phyloP scores from a whole-genome alignment of 2,113 vertebrate species.

The Mobula birostris region DNA sequence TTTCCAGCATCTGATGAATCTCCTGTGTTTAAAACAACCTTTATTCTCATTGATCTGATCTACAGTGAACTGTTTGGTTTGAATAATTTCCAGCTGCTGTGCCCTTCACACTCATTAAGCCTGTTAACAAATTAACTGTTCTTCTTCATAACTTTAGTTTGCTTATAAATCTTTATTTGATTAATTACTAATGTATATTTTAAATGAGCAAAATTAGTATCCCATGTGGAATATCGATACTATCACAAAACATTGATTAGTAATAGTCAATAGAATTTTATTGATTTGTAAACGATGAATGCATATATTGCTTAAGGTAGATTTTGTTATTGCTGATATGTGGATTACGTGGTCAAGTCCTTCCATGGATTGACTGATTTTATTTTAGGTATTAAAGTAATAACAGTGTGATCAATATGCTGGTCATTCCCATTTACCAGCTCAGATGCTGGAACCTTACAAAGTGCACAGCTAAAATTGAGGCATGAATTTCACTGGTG shows the following conservation, averaged over 20 bases:
- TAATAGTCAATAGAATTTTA: not conserved
- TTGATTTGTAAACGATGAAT: not conserved
- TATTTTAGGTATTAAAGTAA: too few relatives aligned
- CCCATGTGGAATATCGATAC: not conserved
- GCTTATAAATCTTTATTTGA: not conserved
- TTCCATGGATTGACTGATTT: too few relatives aligned
- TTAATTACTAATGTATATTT: not conserved
- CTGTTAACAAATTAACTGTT: not conserved
- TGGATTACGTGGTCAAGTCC: not conserved
- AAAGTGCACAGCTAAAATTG: too few relatives aligned
- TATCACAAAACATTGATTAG: not conserved
- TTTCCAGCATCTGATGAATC: too few relatives aligned
- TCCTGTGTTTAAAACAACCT: not conserved
- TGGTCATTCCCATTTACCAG: too few relatives aligned
- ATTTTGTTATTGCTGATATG: not conserved
- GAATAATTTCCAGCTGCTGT: not conserved
- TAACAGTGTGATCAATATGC: too few relatives aligned
- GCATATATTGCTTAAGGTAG: not conserved
- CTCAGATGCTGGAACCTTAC: too few relatives aligned
- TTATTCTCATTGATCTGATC: not conserved
- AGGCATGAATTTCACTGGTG: too few relatives aligned
- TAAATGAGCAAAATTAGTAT: not conserved
- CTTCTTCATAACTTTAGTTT: not conserved
- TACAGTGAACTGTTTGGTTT: not conserved
- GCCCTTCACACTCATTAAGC: not conserved